These are phyloP conservation scores for Accipiter cooperii DNA, from an alignment of 2,113 vertebrate genomes.

Conservation along the genomic window DNA sequence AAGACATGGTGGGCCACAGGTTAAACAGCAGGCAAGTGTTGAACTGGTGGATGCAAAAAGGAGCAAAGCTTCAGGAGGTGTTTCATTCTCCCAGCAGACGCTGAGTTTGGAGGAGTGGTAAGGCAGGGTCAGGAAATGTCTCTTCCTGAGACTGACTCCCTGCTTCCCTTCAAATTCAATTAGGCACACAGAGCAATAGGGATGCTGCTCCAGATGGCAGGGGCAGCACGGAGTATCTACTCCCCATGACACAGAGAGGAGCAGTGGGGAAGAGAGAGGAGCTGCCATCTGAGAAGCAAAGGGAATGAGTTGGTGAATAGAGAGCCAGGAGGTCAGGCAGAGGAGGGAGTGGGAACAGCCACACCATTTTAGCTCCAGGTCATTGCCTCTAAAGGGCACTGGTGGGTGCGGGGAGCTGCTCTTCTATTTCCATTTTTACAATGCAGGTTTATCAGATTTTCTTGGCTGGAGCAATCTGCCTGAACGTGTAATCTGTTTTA, in stretches of 20 bases:
- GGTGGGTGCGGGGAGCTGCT: not conserved
- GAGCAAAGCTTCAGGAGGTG: not conserved
- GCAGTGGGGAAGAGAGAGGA: not conserved
- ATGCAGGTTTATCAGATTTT: not conserved
- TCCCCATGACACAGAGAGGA: not conserved
- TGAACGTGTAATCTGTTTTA: not conserved
- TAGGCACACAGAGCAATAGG: not conserved
- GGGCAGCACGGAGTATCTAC: not conserved
- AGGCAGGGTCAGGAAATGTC: not conserved
- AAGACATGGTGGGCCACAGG: not conserved
- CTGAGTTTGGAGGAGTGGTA: not conserved
- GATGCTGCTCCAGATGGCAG: slow-evolving; percentile 1
- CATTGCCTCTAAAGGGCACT: not conserved
- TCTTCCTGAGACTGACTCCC: not conserved
- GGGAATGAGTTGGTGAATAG: not conserved
- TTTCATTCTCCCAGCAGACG: not conserved
- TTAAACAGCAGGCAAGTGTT: not conserved
- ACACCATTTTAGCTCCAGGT: not conserved
- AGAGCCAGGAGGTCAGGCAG: not conserved
- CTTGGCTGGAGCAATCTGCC: not conserved
- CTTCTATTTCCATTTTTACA: not conserved
- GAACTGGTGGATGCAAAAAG: not conserved
- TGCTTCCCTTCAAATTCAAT: not conserved
- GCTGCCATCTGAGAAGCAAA: not conserved
- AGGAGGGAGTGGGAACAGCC: not conserved